These are phyloP conservation scores for Notiomystis cincta DNA, from an alignment of 2,113 vertebrate genomes.

Conservation along the genomic window DNA sequence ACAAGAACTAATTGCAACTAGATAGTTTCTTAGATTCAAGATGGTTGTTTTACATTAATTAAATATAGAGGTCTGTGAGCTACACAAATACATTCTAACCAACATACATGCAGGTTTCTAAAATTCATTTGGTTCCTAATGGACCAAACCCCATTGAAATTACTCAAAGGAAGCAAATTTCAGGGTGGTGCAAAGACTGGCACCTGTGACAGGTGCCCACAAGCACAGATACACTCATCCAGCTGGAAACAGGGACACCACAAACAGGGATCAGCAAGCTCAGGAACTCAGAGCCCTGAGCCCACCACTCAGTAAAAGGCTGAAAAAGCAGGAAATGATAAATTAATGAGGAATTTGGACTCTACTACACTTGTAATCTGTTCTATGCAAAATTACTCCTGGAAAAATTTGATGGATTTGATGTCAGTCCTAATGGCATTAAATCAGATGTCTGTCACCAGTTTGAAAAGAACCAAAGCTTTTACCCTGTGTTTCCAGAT, in stretches of 20 bases:
- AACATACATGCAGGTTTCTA: neutral
- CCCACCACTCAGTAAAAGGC: neutral
- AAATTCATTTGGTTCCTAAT: neutral
- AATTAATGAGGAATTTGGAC: neutral
- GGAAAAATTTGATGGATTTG: neutral
- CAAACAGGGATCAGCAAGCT: neutral
- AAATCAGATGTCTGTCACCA: neutral
- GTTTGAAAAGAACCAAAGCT: neutral
- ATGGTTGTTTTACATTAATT: neutral
- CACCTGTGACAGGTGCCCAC: neutral
- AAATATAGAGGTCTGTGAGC: neutral
- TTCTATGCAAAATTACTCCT: neutral
- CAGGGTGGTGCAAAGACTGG: neutral
- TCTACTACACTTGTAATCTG: neutral
- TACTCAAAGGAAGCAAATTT: neutral
- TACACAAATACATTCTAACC: neutral
- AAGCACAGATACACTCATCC: neutral
- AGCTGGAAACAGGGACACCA: neutral
- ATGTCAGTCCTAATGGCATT: neutral
- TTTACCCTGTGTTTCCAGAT: neutral
- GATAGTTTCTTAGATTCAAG: conserved; percentile 41
- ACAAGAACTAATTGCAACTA: conserved; percentile 62
- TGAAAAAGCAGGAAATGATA: neutral
- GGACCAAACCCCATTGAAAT: neutral
- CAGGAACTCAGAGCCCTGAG: neutral